A percentile compares a stretch with the other conserved stretches of the same genome.
Evolutionary conservation across 2,888 invertebrate genomes (phyloP).

Genomic region (Harpalus rubripes): DNA sequence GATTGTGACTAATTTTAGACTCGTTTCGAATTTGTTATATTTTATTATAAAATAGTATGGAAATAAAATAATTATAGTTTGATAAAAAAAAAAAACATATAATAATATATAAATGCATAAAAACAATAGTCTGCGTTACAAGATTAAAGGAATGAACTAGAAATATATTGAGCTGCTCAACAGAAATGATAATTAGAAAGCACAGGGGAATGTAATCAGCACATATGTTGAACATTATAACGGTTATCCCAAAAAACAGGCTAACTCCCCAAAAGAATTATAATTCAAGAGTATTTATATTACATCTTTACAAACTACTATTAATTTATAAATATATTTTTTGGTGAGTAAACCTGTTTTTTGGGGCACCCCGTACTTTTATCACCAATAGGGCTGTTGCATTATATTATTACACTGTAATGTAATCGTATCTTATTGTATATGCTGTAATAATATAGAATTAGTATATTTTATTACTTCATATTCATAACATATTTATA

Average conservation of each 20-base stretch:
- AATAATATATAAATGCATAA: conserved; percentile 65
- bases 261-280: no score
- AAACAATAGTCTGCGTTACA: conserved; percentile 54
- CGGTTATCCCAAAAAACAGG: no score
- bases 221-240: neutral
- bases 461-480: conserved; percentile 10
- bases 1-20: conserved; percentile 37
- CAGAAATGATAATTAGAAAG: conserved; percentile 44
- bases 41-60: conserved; percentile 62
- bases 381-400: conserved; percentile 61
- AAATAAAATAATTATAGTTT: conserved; percentile 65
- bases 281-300: no score
- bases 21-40: conserved; percentile 45
- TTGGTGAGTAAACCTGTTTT: no score
- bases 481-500: conserved; percentile 3
- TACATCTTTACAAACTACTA: no score
- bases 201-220: conserved; percentile 56
- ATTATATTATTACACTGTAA: conserved; percentile 52
- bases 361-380: neutral
- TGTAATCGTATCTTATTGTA: conserved; percentile 26
- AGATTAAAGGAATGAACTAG: conserved; percentile 60
- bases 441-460: conserved; percentile 10
- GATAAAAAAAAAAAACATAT: conserved; percentile 59
- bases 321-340: no score
- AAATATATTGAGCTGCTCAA: conserved; percentile 62